A percentile compares a stretch with the other conserved stretches of the same genome.
Evolutionary conservation across 2,113 vertebrate genomes (phyloP).

Genomic region (Columba livia): DNA sequence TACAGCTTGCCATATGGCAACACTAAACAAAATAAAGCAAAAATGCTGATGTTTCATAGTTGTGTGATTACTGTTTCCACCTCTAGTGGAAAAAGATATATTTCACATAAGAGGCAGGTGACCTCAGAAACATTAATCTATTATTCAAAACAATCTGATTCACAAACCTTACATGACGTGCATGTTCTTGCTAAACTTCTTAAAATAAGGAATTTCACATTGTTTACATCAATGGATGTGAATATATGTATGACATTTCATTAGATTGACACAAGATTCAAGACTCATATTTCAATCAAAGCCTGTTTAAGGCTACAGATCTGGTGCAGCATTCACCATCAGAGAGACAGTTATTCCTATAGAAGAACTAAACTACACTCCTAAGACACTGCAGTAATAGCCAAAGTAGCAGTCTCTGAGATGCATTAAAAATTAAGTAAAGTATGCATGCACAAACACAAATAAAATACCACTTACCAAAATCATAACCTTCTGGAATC

Average conservation of each 20-base stretch:
- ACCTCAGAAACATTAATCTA: neutral
- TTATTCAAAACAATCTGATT: neutral
- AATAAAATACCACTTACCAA: conserved; percentile 81
- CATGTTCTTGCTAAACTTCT: neutral
- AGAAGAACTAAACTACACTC: neutral
- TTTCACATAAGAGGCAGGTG: neutral
- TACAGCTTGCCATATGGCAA: neutral
- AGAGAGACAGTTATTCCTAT: neutral
- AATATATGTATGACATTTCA: neutral
- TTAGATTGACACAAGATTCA: neutral
- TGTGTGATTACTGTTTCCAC: no score
- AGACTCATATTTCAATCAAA: neutral
- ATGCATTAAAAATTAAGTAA: neutral
- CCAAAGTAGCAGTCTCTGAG: neutral
- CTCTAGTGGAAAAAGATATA: neutral
- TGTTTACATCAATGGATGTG: neutral
- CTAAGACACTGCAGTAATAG: neutral
- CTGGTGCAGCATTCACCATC: neutral
- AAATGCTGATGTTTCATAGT: neutral
- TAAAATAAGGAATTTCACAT: neutral
- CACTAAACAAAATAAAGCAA: neutral
- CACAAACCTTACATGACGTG: neutral
- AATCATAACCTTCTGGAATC: conserved; percentile 83
- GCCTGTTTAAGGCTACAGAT: neutral
- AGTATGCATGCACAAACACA: neutral